Percentiles rank a stretch among this genome's conserved stretches.
These are phyloP conservation scores for Tachuris rubrigastra DNA, from an alignment of 2,113 vertebrate species.

Conservation along the genomic window DNA sequence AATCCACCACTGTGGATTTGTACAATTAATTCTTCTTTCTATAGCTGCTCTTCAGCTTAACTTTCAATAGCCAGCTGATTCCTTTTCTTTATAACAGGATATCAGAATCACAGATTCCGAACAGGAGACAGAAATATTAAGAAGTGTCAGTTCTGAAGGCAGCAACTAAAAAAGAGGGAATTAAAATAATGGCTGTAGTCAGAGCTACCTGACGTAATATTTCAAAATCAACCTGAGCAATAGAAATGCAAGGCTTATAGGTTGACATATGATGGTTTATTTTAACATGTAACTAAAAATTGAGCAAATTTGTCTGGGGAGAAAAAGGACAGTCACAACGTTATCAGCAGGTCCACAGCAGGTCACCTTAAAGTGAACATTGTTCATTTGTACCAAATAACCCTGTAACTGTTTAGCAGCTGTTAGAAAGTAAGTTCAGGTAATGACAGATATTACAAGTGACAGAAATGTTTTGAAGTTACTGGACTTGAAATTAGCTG, in stretches of 20 bases:
- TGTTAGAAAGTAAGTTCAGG: not conserved
- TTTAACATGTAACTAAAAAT: not conserved
- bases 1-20: not conserved
- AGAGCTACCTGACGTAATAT: not conserved
- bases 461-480: conserved; percentile 17
- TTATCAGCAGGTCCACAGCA: not conserved
- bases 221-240: not conserved
- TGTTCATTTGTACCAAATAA: not conserved
- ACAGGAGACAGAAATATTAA: not conserved
- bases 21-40: not conserved
- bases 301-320: not conserved
- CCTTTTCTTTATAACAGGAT: not conserved
- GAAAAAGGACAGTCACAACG: not conserved
- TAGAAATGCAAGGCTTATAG: not conserved
- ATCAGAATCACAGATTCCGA: not conserved
- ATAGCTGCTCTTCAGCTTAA: not conserved
- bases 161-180: not conserved
- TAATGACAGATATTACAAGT: not conserved
- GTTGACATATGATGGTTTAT: not conserved
- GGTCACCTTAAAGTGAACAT: not conserved
- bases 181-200: not conserved
- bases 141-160: not conserved
- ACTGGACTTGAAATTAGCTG: not conserved
- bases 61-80: not conserved
- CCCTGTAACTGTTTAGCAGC: not conserved